These are phyloP conservation scores for Linurgus olivaceus DNA, from an alignment of 2,797 vertebrate genomes.

Conservation along the genomic window DNA sequence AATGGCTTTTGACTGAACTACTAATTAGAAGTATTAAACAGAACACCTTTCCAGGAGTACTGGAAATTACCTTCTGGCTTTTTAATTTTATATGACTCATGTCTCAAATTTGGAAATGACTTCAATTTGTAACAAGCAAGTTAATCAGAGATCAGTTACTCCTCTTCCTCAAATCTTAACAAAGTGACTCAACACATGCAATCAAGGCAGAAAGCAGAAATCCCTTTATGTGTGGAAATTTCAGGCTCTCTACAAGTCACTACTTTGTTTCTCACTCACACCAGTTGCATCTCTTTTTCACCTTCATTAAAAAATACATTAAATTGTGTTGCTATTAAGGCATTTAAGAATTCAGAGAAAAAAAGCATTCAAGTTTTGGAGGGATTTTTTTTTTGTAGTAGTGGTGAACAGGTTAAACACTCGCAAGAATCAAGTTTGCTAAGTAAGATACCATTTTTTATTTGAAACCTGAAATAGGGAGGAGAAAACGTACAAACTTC, in stretches of 20 bases:
- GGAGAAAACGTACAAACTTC: not conserved
- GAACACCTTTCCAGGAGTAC: not conserved
- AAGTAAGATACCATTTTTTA: not conserved
- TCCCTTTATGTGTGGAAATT: not conserved
- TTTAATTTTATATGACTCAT: not conserved
- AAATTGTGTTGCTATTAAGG: not conserved
- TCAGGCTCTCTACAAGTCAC: not conserved
- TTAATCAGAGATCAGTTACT: not conserved
- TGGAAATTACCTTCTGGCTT: not conserved
- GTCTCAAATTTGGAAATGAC: not conserved
- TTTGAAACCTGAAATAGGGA: not conserved
- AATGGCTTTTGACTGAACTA: rapidly evolving
- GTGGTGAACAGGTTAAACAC: not conserved
- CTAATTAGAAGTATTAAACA: not conserved
- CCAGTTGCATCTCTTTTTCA: not conserved
- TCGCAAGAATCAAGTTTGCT: not conserved
- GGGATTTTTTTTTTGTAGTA: not conserved
- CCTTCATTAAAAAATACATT: not conserved
- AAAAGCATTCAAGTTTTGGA: not conserved
- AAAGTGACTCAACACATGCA: not conserved
- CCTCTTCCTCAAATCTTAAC: not conserved
- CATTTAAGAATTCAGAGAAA: not conserved
- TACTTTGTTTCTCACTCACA: not conserved
- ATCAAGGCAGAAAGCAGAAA: not conserved
- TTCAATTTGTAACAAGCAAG: not conserved